Percentiles rank a stretch among this genome's conserved stretches.
phyloP scores from a whole-genome alignment of 2,113 vertebrate species.

The Grantiella picta region DNA sequence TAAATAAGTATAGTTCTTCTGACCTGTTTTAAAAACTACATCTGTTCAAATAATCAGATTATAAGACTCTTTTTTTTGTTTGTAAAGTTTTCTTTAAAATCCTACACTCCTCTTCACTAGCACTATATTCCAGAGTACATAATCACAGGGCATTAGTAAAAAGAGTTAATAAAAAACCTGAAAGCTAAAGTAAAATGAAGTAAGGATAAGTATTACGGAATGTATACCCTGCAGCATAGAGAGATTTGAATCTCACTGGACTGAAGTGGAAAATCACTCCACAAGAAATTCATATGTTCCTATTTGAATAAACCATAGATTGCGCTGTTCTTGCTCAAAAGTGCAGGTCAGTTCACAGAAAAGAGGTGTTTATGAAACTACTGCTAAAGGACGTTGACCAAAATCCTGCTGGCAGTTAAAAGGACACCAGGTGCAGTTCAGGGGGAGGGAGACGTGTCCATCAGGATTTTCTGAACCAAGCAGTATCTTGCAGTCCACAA shows the following conservation, averaged over 20 bases:
- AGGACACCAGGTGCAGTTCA: neutral
- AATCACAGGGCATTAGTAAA: constrained; percentile 57
- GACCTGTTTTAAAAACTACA: constrained; percentile 60
- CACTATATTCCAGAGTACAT: constrained; percentile 16
- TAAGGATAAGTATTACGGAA: constrained; percentile 52
- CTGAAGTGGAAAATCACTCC: constrained; percentile 30
- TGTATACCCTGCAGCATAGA: constrained; percentile 60
- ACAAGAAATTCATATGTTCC: constrained; percentile 24
- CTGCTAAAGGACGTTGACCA: neutral
- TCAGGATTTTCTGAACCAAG: neutral
- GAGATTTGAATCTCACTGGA: constrained; percentile 18
- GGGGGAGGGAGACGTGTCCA: neutral
- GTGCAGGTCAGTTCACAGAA: constrained; percentile 55
- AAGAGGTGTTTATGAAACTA: neutral
- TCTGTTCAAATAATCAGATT: constrained; percentile 54
- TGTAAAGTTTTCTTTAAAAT: constrained; percentile 30
- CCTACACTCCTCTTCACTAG: constrained; percentile 27
- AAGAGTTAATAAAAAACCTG: constrained; percentile 42
- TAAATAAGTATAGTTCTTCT: constrained; percentile 70
- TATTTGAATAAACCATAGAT: constrained; percentile 2
- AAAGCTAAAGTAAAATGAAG: constrained; percentile 54
- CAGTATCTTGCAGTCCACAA: neutral
- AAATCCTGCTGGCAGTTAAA: neutral
- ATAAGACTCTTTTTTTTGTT: constrained; percentile 12
- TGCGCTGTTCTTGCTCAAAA: constrained; percentile 63